A percentile compares a stretch with the other conserved stretches of the same genome.
phyloP scores from a whole-genome alignment of 2,113 vertebrate genomes.

The Anser cygnoides region DNA sequence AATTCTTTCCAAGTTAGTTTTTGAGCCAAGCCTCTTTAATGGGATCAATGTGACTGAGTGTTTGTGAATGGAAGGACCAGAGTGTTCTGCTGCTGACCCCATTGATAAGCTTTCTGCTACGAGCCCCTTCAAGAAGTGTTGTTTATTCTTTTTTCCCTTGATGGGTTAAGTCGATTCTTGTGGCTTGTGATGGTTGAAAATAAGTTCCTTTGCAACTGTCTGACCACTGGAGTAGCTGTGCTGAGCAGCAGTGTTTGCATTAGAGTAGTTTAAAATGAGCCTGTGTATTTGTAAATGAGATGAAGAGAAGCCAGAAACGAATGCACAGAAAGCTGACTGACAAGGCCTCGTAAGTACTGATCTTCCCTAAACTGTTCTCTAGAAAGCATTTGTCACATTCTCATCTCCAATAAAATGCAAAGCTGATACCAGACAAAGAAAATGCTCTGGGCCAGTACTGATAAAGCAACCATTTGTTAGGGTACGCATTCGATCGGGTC shows the following conservation, averaged over 20 bases:
- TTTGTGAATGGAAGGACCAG: background rate
- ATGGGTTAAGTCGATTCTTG: background rate
- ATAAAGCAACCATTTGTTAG: conserved; percentile 40
- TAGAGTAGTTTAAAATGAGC: conserved; percentile 17
- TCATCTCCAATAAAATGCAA: background rate
- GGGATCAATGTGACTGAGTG: background rate
- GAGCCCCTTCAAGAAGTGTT: background rate
- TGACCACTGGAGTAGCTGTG: background rate
- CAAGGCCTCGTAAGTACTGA: background rate
- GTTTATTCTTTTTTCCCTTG: background rate
- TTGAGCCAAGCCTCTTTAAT: background rate
- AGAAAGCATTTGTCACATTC: background rate
- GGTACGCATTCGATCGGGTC: background rate
- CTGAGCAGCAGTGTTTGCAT: background rate
- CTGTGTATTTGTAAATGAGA: background rate
- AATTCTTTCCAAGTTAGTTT: background rate
- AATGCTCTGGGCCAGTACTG: background rate
- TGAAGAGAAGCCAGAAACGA: conserved; percentile 15
- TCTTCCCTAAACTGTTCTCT: conserved; percentile 1
- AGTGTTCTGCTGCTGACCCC: background rate
- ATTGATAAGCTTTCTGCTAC: background rate
- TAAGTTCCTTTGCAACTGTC: background rate
- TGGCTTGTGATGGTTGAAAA: background rate
- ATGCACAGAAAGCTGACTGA: background rate
- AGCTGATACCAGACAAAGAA: background rate